Evolutionary conservation across 1,140 invertebrate genomes (phyloP).

Genomic region (Maniola jurtina): DNA sequence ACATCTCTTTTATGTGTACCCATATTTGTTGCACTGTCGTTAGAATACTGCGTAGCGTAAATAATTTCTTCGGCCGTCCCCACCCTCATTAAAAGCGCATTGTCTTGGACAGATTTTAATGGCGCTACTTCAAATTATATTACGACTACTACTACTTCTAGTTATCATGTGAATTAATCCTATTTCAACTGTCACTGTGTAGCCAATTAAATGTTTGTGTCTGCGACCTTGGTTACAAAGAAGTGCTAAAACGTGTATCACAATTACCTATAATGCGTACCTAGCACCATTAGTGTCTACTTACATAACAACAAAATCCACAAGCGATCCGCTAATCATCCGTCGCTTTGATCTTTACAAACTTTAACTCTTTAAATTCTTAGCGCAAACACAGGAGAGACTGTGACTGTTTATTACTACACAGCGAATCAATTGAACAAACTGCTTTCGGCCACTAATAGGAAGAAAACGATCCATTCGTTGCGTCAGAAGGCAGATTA

Average conservation of each 20-base stretch:
- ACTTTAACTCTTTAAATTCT: slow-evolving; percentile 67
- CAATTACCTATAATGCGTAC: slow-evolving; percentile 47
- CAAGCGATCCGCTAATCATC: slow-evolving; percentile 63
- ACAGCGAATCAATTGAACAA: slow-evolving; percentile 69
- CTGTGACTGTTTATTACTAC: slow-evolving; percentile 55
- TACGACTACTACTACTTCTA: slow-evolving; percentile 50
- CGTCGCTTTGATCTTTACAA: slow-evolving; percentile 63
- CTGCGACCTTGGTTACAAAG: slow-evolving; percentile 25
- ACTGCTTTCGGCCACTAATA: slow-evolving; percentile 66
- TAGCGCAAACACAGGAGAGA: slow-evolving; percentile 56
- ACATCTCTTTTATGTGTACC: slow-evolving; percentile 58
- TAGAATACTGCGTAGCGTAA: slow-evolving; percentile 58
- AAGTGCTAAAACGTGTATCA: slow-evolving; percentile 63
- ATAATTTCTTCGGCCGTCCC: slow-evolving; percentile 65
- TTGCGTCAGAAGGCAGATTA: slow-evolving; percentile 67
- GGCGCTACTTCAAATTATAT: slow-evolving; percentile 62
- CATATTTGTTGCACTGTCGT: slow-evolving; percentile 52
- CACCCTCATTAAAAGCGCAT: slow-evolving; percentile 65
- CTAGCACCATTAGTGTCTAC: slow-evolving; percentile 53
- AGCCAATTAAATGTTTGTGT: slow-evolving; percentile 23
- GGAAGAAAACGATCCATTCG: slow-evolving; percentile 61
- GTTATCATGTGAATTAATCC: slow-evolving; percentile 48
- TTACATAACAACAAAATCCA: slow-evolving; percentile 60
- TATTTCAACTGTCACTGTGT: slow-evolving; percentile 18
- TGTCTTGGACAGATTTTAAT: slow-evolving; percentile 64